Conservation (phyloP, 1,140 invertebrate genomes). For the Camponotus vicinus region DNA sequence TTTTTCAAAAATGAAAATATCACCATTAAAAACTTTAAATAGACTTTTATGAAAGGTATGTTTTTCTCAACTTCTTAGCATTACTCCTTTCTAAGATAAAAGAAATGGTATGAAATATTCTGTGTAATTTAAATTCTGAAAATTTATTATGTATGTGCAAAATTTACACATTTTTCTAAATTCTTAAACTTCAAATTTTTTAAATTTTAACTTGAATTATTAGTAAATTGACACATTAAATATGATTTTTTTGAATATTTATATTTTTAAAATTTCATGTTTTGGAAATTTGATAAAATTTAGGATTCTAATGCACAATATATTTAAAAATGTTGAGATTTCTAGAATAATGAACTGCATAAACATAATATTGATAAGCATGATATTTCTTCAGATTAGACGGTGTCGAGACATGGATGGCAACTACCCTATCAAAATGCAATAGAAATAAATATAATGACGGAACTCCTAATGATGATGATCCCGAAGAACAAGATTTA, state of each 20-base stretch:
- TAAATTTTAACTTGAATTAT: conserved; percentile 8
- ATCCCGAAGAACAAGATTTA: conserved; percentile 44
- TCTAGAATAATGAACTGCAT: background rate
- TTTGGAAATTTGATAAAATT: conserved; percentile 7
- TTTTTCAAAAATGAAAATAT: too few species aligned
- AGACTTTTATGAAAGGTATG: too few species aligned
- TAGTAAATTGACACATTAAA: background rate
- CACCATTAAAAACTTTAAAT: too few species aligned
- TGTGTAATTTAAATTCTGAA: background rate
- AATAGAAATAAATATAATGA: conserved; percentile 52
- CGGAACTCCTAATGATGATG: conserved; percentile 13
- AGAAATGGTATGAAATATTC: too few species aligned
- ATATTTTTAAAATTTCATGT: background rate
- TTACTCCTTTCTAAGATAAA: too few species aligned
- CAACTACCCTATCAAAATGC: background rate
- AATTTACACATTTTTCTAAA: background rate
- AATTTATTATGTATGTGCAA: background rate
- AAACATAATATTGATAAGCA: background rate
- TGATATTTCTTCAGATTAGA: conserved; percentile 12
- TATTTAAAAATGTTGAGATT: background rate
- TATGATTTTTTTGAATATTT: background rate
- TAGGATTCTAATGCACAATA: background rate
- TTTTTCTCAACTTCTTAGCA: too few species aligned
- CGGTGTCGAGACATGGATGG: conserved; percentile 59
- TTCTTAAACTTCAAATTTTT: background rate